Evolutionary conservation across 2,888 invertebrate species (phyloP).

Genomic region (Hoplodrina blanda): DNA sequence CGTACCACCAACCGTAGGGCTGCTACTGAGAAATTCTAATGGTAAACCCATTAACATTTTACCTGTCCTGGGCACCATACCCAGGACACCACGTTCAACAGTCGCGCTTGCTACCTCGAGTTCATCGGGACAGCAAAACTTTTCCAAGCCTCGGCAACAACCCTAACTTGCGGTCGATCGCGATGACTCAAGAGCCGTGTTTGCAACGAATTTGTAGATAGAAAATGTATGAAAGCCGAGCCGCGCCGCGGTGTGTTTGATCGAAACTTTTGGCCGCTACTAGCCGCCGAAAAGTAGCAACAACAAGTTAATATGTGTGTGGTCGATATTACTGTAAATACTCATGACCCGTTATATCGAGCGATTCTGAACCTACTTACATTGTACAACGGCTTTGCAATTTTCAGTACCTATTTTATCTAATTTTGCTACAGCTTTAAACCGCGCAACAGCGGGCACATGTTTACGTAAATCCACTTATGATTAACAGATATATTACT

Average conservation of each 20-base stretch:
- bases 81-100: too few relatives aligned
- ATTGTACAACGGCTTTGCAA: not conserved
- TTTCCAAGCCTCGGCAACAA: too few relatives aligned
- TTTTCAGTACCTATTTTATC: not conserved
- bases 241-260: not conserved
- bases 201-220: not conserved
- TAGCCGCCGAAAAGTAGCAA: not conserved
- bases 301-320: not conserved
- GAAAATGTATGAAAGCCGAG: not conserved
- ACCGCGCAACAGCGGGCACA: not conserved
- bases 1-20: too few relatives aligned
- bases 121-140: not conserved
- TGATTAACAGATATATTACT: constrained; percentile 4
- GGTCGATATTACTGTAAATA: not conserved
- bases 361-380: not conserved
- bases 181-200: not conserved
- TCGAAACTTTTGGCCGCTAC: not conserved
- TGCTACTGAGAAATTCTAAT: too few relatives aligned
- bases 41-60: too few relatives aligned
- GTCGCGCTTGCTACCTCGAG: too few relatives aligned
- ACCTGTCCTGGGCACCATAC: too few relatives aligned
- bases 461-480: constrained; percentile 6
- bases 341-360: not conserved
- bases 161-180: not conserved
- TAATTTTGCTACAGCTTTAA: not conserved